Evolutionary conservation across 2,797 vertebrate species (phyloP), one percentile per base, ranked within the genome.

Genomic region (Limosa lapponica): DNA sequence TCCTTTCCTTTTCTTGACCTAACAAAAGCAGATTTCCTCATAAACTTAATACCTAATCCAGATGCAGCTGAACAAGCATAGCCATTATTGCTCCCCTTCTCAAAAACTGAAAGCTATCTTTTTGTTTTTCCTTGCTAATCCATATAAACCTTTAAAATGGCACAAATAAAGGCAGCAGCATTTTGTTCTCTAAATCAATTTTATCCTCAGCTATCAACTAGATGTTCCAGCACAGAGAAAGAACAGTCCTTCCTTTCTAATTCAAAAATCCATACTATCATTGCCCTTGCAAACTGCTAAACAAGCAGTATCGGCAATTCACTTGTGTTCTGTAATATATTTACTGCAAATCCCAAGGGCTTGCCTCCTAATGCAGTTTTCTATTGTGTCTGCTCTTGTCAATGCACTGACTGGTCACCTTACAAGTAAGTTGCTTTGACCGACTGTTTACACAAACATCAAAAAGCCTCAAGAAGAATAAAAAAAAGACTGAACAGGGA

Each of bases 291-390:
- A 98, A 98, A 98, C 98, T 98, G 98, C 98, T 98, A 98, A 98
- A 98, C 98, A 98, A 98, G 98, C 98, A 98, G 96, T 98, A 98
- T 98, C 19, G 97, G 98, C 98, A 98, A 98, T 98, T 98, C 98
- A 97, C 98, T 98, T 98, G 97, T 97, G 97, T 97, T 98, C 97
- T 96, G 95, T 98, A 98, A 98, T 98, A 96, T 97, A 98, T 98
- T 98, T 98, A 98, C 98, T 97, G 96, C 97, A 98, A 98, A 98
- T 98, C 98, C 97, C 98, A 97, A 96, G 2, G 73, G 98, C 96
- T 96, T 70, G 73, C 84, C 95, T 98, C 93, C 96, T 98, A 97
- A 98, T 96, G 97, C 93, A 97, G 97, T 98, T 97, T 98, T 97
- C 97, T 96, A 93, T 97, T 97, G 93, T 97, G 95, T 96, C 97